Base-by-base conservation (phyloP, 2,113 vertebrate species). In the Stigmatopora argus region DNA sequence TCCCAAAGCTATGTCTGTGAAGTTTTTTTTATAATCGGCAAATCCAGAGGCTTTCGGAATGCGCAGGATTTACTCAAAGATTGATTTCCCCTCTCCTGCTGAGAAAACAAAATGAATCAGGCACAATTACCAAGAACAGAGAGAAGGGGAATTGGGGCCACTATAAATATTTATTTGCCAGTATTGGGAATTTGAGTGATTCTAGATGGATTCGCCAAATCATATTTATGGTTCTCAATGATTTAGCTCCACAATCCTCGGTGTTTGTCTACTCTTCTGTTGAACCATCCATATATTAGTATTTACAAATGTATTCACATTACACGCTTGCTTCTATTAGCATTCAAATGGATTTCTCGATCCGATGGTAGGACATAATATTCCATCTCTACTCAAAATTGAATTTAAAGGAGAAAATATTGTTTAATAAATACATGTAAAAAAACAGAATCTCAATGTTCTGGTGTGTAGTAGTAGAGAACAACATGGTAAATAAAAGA, bases 81-180 rank as follows among this genome's bases (percentile, higher is more conserved):
- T 90, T 89, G 88, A 91, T 91, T 88, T 89, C 84, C 74, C 71
- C 67, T 77, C 78, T 75, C 86, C 78, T 70, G 78, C 78, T 55
- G 73, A 85, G 83, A 90, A 89, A 88, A 85, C 83, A 81, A 85
- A 86, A 85, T 89, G 81, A 89, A 90, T 92, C 86, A 87, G 72
- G 62, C 72, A 73, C 90, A 90, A 91, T 90, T 89, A 88, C 85
- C 76, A 82, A 81, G 82, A 80, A 83, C 83, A 67, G 72, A 84
- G 78, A 85, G 80, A 79, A 41, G 62, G 80, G 74, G 67, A 82
- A 83, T 78, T 77, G 81, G 73, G 78, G 73, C 59, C 57, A 12
- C 85, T 88, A 91, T 92, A 87, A 91, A 91, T 91, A 92, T 92
- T 89, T 90, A 93, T 90, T 86, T 88, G 78, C 82, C 69, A 68